phyloP scores from a whole-genome alignment of 2,797 vertebrate genomes.

The Oceanodroma leucorhoa region DNA sequence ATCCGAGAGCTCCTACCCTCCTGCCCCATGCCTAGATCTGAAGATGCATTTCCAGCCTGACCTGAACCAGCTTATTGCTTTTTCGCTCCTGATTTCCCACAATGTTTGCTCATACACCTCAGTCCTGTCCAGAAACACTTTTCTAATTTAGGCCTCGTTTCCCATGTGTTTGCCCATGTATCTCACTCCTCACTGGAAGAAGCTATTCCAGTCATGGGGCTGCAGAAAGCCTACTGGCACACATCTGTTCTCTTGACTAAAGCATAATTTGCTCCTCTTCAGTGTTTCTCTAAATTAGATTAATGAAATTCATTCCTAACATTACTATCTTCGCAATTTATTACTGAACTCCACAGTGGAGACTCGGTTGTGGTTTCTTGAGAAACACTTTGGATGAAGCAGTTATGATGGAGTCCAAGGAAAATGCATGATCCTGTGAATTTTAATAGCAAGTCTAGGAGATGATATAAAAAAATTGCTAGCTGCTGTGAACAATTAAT shows the following conservation, averaged over 20 bases:
- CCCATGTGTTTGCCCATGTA: not conserved
- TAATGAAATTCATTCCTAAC: not conserved
- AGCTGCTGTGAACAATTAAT: not conserved
- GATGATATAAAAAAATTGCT: not conserved
- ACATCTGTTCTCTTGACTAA: not conserved
- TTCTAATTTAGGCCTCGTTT: not conserved
- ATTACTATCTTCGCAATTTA: not conserved
- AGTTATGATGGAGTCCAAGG: not conserved
- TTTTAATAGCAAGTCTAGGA: not conserved
- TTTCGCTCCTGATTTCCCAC: not conserved
- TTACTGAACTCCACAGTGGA: not conserved
- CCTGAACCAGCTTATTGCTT: not conserved
- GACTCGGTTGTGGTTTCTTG: not conserved
- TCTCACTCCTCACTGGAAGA: not conserved
- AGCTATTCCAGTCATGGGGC: not conserved
- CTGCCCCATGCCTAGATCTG: not conserved
- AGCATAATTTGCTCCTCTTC: not conserved
- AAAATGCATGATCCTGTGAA: not conserved
- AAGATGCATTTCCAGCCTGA: not conserved
- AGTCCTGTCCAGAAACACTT: not conserved
- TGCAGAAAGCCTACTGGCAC: not conserved
- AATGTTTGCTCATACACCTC: not conserved
- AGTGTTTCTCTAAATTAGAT: not conserved
- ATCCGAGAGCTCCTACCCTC: not conserved
- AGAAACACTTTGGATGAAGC: not conserved